These are phyloP conservation scores for Oligia latruncula DNA, from an alignment of 2,888 invertebrate genomes.

Conservation along the genomic window DNA sequence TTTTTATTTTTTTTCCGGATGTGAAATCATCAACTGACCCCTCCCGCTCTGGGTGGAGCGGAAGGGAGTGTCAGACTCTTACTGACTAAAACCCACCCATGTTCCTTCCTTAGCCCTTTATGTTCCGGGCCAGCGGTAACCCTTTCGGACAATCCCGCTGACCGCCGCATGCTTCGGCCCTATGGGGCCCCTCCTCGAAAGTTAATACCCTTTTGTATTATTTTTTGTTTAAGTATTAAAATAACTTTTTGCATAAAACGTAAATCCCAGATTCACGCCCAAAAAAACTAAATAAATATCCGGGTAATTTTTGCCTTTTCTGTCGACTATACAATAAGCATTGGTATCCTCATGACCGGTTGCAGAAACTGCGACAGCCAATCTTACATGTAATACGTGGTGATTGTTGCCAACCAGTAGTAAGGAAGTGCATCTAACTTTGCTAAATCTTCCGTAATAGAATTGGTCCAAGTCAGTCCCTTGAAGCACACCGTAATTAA, in stretches of 20 bases:
- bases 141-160: too few relatives aligned
- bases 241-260: neutral
- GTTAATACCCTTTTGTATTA: neutral
- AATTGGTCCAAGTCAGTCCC: constrained; percentile 12
- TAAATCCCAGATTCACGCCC: neutral
- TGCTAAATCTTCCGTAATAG: neutral
- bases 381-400: too few relatives aligned
- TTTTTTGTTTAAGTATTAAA: neutral
- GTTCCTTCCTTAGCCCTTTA: too few relatives aligned
- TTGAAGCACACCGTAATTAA: neutral
- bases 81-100: too few relatives aligned
- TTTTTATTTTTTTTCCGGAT: too few relatives aligned
- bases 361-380: too few relatives aligned
- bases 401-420: neutral
- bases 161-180: too few relatives aligned
- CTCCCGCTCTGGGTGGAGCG: too few relatives aligned
- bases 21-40: too few relatives aligned
- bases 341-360: neutral
- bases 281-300: neutral
- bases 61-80: too few relatives aligned
- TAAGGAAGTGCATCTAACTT: neutral
- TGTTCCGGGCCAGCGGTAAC: too few relatives aligned
- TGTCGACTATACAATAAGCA: neutral
- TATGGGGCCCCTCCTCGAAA: too few relatives aligned
- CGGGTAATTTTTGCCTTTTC: neutral